Percentiles rank a stretch among this genome's conserved stretches.
phyloP scores from a whole-genome alignment of 2,113 vertebrate genomes.

The Proteles cristata region DNA sequence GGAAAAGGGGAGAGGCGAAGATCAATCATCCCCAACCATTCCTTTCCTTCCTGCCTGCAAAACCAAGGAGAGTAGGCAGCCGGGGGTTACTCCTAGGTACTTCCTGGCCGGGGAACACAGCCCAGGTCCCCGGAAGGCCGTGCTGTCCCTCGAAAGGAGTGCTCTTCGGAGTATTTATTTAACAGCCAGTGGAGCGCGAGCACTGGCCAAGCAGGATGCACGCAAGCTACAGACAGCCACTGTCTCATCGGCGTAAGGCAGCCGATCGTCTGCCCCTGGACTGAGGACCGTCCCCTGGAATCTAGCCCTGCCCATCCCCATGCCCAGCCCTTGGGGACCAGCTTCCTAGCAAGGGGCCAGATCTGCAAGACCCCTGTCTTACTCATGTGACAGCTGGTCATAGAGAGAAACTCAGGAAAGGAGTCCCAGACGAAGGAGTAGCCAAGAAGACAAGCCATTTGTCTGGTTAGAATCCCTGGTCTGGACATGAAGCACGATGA shows the following conservation, averaged over 20 bases:
- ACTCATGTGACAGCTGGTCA: neutral
- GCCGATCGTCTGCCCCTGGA: neutral
- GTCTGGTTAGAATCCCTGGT: neutral
- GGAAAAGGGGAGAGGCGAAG: neutral
- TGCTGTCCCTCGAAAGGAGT: neutral
- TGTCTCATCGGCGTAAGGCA: neutral
- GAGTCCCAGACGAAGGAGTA: neutral
- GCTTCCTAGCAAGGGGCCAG: neutral
- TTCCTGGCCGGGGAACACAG: neutral
- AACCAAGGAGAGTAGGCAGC: neutral
- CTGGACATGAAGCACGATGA: neutral
- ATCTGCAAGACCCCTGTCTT: neutral
- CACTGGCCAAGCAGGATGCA: neutral
- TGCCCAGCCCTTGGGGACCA: neutral
- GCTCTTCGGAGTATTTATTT: neutral
- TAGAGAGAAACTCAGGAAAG: neutral
- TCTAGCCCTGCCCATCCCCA: neutral
- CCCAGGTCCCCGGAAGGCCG: neutral
- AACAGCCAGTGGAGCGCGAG: neutral
- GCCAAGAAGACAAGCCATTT: neutral
- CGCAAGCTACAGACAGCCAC: neutral
- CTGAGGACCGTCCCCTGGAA: neutral
- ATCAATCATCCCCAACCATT: neutral
- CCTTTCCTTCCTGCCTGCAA: constrained; percentile 31
- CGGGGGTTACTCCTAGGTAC: neutral